phyloP scores from a whole-genome alignment of 2,797 vertebrate genomes.

The Lates japonicus region DNA sequence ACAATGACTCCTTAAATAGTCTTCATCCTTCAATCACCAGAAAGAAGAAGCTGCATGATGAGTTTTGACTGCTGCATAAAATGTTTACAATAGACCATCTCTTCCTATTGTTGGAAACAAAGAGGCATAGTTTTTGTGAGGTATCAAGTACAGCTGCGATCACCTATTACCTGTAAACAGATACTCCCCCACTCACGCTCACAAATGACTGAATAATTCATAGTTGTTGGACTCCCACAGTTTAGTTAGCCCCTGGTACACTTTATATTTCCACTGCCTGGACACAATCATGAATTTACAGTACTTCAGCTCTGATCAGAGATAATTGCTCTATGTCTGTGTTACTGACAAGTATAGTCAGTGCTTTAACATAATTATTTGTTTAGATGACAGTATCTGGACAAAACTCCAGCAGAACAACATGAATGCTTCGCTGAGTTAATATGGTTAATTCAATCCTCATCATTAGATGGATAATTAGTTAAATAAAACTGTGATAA shows the following conservation, averaged over 20 bases:
- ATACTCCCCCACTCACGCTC: slow-evolving; percentile 72
- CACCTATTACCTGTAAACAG: slow-evolving; percentile 79
- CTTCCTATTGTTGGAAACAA: slow-evolving; percentile 64
- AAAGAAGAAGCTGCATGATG: slow-evolving; percentile 41
- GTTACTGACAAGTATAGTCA: slow-evolving; percentile 16
- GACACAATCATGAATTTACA: slow-evolving; percentile 27
- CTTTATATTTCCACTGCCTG: slow-evolving; percentile 54
- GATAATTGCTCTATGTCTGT: slow-evolving; percentile 19
- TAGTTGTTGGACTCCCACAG: slow-evolving; percentile 68
- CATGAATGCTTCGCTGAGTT: neutral
- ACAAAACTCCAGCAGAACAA: neutral
- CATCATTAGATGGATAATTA: slow-evolving; percentile 30
- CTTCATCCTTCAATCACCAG: slow-evolving; percentile 20
- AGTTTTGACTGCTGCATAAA: slow-evolving; percentile 55
- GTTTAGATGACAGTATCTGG: slow-evolving; percentile 4
- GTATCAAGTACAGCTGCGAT: slow-evolving; percentile 68
- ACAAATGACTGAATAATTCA: slow-evolving; percentile 85
- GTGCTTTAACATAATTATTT: slow-evolving; percentile 19
- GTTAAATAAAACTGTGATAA: slow-evolving; percentile 2
- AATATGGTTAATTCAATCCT: slow-evolving; percentile 4
- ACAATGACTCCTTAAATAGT: slow-evolving; percentile 18
- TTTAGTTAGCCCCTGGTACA: slow-evolving; percentile 54
- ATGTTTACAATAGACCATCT: slow-evolving; percentile 66
- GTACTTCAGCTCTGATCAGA: slow-evolving; percentile 41
- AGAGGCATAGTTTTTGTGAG: slow-evolving; percentile 52